Evolutionary conservation across 2,888 invertebrate species (phyloP).

Genomic region (Platypus cylindrus): DNA sequence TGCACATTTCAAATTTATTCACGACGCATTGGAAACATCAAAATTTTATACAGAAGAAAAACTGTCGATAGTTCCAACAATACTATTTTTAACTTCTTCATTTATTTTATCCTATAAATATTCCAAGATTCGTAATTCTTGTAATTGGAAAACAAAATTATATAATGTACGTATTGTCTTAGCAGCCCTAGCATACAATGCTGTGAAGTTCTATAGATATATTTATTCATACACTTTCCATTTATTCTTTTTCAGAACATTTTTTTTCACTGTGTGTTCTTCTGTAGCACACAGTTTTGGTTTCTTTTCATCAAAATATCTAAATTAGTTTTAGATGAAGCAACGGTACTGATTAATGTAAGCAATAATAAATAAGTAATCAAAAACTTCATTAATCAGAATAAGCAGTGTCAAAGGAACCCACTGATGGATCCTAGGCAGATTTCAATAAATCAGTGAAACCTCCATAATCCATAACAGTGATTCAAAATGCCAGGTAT

Average conservation of each 20-base stretch:
- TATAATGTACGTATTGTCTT: slow-evolving; percentile 19
- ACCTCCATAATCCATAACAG: too few species aligned
- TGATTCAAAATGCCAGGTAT: too few species aligned
- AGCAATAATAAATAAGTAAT: too few species aligned
- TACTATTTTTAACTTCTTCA: slow-evolving; percentile 20
- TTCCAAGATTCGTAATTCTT: too few species aligned
- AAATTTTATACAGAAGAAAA: slow-evolving; percentile 15
- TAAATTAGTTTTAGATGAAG: slow-evolving; percentile 15
- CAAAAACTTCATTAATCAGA: too few species aligned
- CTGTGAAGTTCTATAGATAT: background rate
- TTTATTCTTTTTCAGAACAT: slow-evolving; percentile 27
- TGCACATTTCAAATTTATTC: slow-evolving; percentile 20
- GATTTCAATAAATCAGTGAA: too few species aligned
- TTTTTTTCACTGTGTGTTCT: slow-evolving; percentile 29
- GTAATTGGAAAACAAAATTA: slow-evolving; percentile 20
- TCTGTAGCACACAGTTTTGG: slow-evolving; percentile 28
- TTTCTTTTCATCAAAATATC: slow-evolving; percentile 23
- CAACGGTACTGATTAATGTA: too few species aligned
- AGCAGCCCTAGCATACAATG: background rate
- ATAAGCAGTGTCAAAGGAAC: too few species aligned
- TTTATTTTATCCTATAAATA: slow-evolving; percentile 21
- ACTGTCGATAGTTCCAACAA: slow-evolving; percentile 20
- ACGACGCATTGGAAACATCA: slow-evolving; percentile 15
- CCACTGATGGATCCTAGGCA: too few species aligned
- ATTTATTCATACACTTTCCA: background rate